These are phyloP conservation scores for Metaphire vulgaris DNA, from an alignment of 1,140 invertebrate species.

Conservation along the genomic window DNA sequence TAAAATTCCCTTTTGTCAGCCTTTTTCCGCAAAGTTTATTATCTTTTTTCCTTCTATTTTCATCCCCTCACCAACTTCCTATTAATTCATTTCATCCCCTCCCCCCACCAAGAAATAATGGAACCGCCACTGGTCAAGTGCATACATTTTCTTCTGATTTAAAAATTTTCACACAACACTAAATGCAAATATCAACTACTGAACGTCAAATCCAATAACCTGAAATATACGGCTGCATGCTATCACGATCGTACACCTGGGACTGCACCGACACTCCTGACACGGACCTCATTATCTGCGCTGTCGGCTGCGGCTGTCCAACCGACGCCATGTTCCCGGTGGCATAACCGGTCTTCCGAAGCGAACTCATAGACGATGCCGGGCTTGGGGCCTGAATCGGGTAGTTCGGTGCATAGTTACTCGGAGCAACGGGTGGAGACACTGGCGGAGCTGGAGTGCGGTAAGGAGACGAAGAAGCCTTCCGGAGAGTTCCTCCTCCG, in stretches of 20 bases:
- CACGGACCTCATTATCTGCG: conserved; percentile 47
- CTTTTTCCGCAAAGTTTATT: too few relatives aligned
- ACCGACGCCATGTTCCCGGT: conserved; percentile 5
- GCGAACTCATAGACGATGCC: background rate
- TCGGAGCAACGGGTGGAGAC: conserved; percentile 79
- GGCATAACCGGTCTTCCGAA: background rate
- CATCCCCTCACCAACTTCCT: background rate
- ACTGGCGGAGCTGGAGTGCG: conserved; percentile 81
- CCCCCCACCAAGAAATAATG: background rate
- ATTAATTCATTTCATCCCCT: background rate
- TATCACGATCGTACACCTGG: background rate
- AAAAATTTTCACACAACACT: background rate
- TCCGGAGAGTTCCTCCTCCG: background rate
- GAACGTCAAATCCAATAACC: background rate
- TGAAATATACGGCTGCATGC: background rate
- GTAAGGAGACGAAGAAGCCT: conserved; percentile 55
- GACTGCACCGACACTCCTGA: background rate
- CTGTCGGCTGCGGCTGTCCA: conserved; percentile 53
- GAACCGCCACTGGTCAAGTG: too few relatives aligned
- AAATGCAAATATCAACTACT: background rate
- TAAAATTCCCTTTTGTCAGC: too few relatives aligned
- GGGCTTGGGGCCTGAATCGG: background rate
- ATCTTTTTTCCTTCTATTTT: background rate
- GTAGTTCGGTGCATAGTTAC: conserved; percentile 73
- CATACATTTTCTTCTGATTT: too few relatives aligned